These are phyloP conservation scores for Teleogryllus oceanicus DNA, from an alignment of 2,888 invertebrate genomes.

Conservation along the genomic window DNA sequence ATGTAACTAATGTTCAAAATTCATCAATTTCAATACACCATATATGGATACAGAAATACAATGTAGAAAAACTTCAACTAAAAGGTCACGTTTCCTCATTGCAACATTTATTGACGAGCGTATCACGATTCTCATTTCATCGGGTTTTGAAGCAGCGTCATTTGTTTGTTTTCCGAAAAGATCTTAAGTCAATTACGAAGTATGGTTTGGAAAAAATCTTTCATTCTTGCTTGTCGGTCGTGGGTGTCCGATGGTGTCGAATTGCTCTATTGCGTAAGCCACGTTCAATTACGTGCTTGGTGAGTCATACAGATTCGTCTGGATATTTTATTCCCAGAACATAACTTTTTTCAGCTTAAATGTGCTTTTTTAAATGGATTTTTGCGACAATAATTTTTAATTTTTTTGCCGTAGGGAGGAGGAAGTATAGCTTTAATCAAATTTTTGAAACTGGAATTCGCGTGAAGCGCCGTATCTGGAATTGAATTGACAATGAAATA, in stretches of 20 bases:
- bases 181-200: too few species aligned
- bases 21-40: too few species aligned
- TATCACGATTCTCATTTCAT: too few species aligned
- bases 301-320: neutral
- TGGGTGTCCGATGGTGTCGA: neutral
- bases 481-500: conserved; percentile 18
- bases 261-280: neutral
- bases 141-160: too few species aligned
- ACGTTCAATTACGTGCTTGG: neutral
- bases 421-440: conserved; percentile 18
- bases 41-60: too few species aligned
- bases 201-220: too few species aligned
- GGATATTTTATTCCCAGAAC: conserved; percentile 6
- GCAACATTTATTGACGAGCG: too few species aligned
- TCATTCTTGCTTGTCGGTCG: neutral
- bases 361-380: neutral
- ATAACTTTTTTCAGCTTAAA: neutral
- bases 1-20: too few species aligned
- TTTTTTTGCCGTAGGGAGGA: neutral
- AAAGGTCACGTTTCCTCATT: too few species aligned
- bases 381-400: neutral
- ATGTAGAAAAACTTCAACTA: too few species aligned
- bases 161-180: too few species aligned
- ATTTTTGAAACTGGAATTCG: conserved; percentile 10
- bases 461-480: neutral